Percentiles rank a stretch among this genome's conserved stretches.
Conservation (phyloP, 2,113 vertebrate species). For the Australoheros scitulus region DNA sequence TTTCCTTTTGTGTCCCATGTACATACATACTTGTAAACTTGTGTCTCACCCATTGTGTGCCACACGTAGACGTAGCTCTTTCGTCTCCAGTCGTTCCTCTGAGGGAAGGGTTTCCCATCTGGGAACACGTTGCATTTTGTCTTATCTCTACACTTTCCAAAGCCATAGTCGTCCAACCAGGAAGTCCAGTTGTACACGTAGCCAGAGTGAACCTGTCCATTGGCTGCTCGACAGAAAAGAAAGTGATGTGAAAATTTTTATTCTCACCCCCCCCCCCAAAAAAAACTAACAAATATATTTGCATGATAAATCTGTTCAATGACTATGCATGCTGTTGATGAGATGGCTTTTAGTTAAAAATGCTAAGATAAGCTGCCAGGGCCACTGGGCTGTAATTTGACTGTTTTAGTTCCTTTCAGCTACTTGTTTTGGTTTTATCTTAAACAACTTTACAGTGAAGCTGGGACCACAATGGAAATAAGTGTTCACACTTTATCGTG, state of each 20-base stretch:
- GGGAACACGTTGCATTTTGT: conserved; percentile 84
- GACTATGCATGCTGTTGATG: not conserved
- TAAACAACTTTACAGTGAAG: no score
- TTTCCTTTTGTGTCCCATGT: not conserved
- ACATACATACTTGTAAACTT: not conserved
- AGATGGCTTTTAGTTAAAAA: not conserved
- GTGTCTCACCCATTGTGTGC: conserved; percentile 85
- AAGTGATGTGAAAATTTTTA: not conserved
- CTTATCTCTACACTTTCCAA: conserved; percentile 75
- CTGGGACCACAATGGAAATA: no score
- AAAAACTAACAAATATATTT: not conserved
- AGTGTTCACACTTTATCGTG: no score
- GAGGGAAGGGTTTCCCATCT: conserved; percentile 88
- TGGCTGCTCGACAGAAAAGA: conserved; percentile 59
- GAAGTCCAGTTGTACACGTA: conserved; percentile 89
- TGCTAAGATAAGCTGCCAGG: not conserved
- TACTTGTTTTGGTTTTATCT: not conserved
- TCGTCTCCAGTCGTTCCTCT: conserved; percentile 81
- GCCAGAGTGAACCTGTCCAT: conserved; percentile 72
- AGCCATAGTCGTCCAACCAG: conserved; percentile 83
- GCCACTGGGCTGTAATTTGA: not conserved
- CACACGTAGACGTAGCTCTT: conserved; percentile 90
- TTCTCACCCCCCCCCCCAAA: no score
- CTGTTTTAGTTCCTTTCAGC: not conserved
- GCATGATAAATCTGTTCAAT: not conserved